phyloP scores from a whole-genome alignment of 2,113 vertebrate genomes.

The Carassius auratus region DNA sequence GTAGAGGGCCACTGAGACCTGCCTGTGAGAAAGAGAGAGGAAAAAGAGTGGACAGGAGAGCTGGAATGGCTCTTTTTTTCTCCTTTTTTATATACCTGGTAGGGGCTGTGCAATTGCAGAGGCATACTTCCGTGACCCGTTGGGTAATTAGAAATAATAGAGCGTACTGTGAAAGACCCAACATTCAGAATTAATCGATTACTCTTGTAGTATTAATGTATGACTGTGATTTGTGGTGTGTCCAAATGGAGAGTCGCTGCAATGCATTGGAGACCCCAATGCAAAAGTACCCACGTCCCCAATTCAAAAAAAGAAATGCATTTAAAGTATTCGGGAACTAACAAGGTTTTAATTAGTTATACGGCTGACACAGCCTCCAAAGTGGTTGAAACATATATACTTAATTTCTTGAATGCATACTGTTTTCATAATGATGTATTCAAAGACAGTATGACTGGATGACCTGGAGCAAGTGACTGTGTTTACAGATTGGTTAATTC shows the following conservation, averaged over 20 bases:
- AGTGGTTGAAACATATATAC: not conserved
- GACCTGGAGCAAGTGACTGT: not conserved
- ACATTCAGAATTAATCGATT: conserved; percentile 61
- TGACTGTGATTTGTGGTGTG: conserved; percentile 54
- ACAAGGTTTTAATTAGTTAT: conserved; percentile 20
- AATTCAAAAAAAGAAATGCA: not conserved
- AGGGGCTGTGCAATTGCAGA: no score
- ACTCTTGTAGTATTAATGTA: conserved; percentile 58
- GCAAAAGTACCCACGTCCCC: not conserved
- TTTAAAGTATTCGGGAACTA: conserved; percentile 10
- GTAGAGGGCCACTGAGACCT: conserved; percentile 24
- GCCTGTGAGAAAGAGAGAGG: conserved; percentile 10
- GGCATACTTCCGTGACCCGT: conserved; percentile 56
- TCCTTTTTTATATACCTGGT: conserved; percentile 45
- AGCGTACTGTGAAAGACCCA: conserved; percentile 53
- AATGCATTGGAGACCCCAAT: conserved; percentile 34
- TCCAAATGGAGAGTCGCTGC: conserved; percentile 53
- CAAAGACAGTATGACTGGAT: not conserved
- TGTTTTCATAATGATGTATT: not conserved
- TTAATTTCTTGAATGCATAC: not conserved
- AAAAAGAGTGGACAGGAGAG: conserved; percentile 32
- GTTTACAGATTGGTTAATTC: conserved; percentile 1
- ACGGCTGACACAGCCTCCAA: not conserved
- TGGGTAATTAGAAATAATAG: conserved; percentile 63
- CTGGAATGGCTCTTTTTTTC: conserved; percentile 2